Percentiles rank a stretch among this genome's conserved stretches.
Conservation (phyloP, 2,797 vertebrate genomes). For the Lepilemur ruficaudatus region DNA sequence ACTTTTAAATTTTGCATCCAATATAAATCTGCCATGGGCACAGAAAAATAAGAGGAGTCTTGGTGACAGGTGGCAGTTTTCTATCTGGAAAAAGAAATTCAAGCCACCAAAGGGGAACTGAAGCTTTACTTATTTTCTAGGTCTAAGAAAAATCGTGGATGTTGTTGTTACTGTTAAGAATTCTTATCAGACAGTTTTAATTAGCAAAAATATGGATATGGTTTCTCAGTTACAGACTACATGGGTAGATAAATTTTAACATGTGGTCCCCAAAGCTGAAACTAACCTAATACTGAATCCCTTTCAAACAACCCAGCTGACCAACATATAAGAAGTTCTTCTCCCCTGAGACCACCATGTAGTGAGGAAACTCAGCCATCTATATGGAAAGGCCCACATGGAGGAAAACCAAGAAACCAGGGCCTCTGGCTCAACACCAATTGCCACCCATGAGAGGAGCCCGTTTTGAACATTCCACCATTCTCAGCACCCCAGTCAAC, state of each 20-base stretch:
- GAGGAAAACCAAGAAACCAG: background rate
- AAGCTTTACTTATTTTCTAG: conserved; percentile 39
- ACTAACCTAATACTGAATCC: background rate
- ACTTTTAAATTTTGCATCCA: conserved; percentile 24
- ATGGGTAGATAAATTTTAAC: background rate
- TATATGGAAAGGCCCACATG: background rate
- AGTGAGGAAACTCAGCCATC: background rate
- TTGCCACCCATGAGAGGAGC: background rate
- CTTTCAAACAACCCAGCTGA: background rate
- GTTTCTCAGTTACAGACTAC: background rate
- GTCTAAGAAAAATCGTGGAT: conserved; percentile 43
- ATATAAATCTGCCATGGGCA: conserved; percentile 21
- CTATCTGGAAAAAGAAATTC: conserved; percentile 48
- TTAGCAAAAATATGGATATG: conserved; percentile 30
- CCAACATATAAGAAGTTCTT: background rate
- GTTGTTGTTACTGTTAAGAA: background rate
- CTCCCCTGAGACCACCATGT: background rate
- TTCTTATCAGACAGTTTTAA: conserved; percentile 23
- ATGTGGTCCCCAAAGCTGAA: background rate
- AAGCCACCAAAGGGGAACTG: conserved; percentile 6
- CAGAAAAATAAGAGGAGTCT: conserved; percentile 26
- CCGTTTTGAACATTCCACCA: background rate
- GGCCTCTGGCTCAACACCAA: background rate
- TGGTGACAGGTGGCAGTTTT: conserved; percentile 44
- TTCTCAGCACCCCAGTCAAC: background rate